Evolutionary conservation across 2,888 invertebrate genomes (phyloP).

Genomic region (Torymus aiolomorphi): DNA sequence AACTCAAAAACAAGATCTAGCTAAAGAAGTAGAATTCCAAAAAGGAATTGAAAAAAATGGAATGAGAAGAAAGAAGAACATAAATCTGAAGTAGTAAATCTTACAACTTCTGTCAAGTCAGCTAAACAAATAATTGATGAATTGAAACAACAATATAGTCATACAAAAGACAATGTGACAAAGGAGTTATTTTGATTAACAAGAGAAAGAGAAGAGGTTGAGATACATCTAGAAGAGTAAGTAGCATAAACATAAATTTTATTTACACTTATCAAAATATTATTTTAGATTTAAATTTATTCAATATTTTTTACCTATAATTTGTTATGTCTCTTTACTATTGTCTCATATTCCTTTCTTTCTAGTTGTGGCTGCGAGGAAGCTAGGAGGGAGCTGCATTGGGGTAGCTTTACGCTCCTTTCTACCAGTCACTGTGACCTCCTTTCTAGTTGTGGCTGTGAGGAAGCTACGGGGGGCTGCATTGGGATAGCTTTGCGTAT

Average conservation of each 20-base stretch:
- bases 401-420: no score
- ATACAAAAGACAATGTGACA: conserved; percentile 79
- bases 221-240: conserved; percentile 82
- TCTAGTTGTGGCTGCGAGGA: no score
- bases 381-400: no score
- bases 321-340: no score
- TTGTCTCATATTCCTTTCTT: no score
- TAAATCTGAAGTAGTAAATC: conserved; percentile 81
- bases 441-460: no score
- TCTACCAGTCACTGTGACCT: no score
- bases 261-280: not conserved
- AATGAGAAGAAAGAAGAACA: conserved; percentile 85
- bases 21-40: conserved; percentile 84
- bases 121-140: conserved; percentile 81
- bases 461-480: no score
- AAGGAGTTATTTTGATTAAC: conserved; percentile 80
- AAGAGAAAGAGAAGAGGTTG: conserved; percentile 82
- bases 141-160: conserved; percentile 79
- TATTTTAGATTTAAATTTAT: no score
- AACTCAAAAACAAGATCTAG: no score
- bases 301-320: no score
- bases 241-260: conserved; percentile 51
- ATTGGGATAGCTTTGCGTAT: no score
- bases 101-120: conserved; percentile 69
- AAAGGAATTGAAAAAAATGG: conserved; percentile 88